Conservation (phyloP, 23 tunicate genomes). For the Trididemnum nubilum region DNA sequence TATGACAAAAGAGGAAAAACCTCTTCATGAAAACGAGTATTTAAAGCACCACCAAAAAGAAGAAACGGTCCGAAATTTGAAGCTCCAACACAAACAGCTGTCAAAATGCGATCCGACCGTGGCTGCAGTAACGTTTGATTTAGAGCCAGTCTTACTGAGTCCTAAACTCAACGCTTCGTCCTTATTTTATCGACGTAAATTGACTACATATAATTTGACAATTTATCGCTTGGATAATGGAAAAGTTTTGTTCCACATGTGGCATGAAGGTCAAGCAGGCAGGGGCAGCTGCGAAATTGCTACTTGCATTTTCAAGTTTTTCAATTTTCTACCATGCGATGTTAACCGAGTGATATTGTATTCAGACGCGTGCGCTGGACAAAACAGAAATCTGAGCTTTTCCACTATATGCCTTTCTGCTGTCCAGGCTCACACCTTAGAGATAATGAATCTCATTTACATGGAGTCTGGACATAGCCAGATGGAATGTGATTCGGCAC, state of each 20-base stretch:
- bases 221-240: neutral
- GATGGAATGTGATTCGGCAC: constrained; percentile 5
- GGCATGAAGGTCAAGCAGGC: neutral
- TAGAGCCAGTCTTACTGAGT: neutral
- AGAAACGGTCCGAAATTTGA: neutral
- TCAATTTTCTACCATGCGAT: neutral
- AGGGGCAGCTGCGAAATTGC: constrained; percentile 6
- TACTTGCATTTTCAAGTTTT: neutral
- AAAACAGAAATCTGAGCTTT: neutral
- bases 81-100: neutral
- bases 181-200: neutral
- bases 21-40: neutral
- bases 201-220: neutral
- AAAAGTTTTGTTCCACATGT: neutral
- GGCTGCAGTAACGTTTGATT: neutral
- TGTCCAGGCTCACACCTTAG: neutral
- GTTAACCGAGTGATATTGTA: neutral
- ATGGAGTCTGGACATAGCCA: constrained; percentile 18
- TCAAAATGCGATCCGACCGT: neutral
- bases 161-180: neutral
- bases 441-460: neutral
- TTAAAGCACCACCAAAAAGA: neutral
- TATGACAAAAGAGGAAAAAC: neutral
- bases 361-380: constrained; percentile 6
- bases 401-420: neutral